These are phyloP conservation scores for Ophonus ardosiacus DNA, from an alignment of 2,888 invertebrate species.

Conservation along the genomic window DNA sequence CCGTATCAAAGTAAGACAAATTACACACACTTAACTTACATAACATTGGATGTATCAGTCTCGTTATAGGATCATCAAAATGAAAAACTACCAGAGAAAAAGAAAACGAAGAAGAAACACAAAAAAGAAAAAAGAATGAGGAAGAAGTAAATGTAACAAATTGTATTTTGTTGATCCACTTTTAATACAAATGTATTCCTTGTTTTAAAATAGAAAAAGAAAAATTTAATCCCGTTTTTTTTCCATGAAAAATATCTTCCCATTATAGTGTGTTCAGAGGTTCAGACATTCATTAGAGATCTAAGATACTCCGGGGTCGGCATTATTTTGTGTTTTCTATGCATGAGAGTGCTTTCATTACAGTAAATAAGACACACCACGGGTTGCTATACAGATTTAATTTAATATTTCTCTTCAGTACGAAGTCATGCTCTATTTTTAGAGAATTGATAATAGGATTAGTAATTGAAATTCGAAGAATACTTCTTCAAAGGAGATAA, in stretches of 20 bases:
- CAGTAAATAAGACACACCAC: slow-evolving; percentile 37
- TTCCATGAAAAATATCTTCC: slow-evolving; percentile 50
- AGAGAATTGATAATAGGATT: neutral
- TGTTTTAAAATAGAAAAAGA: slow-evolving; percentile 1
- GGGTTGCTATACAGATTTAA: slow-evolving; percentile 11
- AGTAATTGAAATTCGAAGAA: slow-evolving; percentile 2
- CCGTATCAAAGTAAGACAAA: slow-evolving; percentile 42
- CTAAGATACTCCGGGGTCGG: slow-evolving; percentile 46
- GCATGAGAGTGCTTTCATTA: slow-evolving; percentile 56
- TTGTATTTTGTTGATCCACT: slow-evolving; percentile 44
- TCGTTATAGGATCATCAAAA: slow-evolving; percentile 36
- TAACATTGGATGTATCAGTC: slow-evolving; percentile 24
- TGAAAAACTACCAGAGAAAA: slow-evolving; percentile 32
- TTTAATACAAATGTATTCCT: slow-evolving; percentile 45
- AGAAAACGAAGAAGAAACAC: neutral
- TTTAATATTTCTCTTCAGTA: slow-evolving; percentile 23
- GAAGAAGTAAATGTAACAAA: slow-evolving; percentile 15
- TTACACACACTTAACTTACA: slow-evolving; percentile 32
- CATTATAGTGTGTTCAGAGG: slow-evolving; percentile 55
- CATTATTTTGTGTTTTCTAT: slow-evolving; percentile 52
- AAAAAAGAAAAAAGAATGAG: neutral
- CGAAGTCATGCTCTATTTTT: slow-evolving; percentile 17
- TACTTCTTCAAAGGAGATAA: neutral
- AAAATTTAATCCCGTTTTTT: slow-evolving; percentile 42
- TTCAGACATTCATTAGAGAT: slow-evolving; percentile 58